Base-by-base conservation (phyloP, 2,888 invertebrate species). In the Steromphala cineraria region DNA sequence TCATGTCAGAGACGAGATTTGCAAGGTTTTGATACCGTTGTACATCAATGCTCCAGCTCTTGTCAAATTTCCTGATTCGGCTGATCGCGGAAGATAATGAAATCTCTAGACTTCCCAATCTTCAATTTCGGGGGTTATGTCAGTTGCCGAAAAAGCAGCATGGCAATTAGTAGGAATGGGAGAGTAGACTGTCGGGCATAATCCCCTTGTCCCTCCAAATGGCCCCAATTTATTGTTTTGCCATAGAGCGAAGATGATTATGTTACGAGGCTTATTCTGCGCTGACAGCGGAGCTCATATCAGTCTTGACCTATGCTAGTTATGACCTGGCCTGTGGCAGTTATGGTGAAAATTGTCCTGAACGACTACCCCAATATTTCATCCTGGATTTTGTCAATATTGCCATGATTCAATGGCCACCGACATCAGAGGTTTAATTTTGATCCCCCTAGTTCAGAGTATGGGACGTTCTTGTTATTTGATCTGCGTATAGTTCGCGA, bases 371-470 rank as follows among this genome's bases (percentile, higher is more conserved):
- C 76, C 75, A 75, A 80, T 80, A 75, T 76, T 76, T 80, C 80
- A 80, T 75, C 52, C 62, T 28, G 53, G 80, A 80, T 80, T 76
- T 80, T 67, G 62, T 75, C 80, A 80, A 80, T 80, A 80, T 75
- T 75, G 78, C 78, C 46, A 67, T 67, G 78, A 67, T 67, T 67
- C 78, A 28, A 55, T 67, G 53, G 62, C 62, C 80, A 76, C 76
- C 71, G 67, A 80, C 80, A 75, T 75, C 53, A 53, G 80, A 67
- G 62, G 62, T 80, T 80, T 75, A 80, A 75, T 80, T 80, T 76
- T 62, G 40, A 55, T 53, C 75, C 67, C 36, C n/a, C 40, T n/a
- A 46, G 36, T 67, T 24, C 67, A 56, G 52, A 75, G 53, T 56
- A 62, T 56, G 67, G 75, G 62, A 46, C 46, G 56, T 56, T 36